Evolutionary conservation across 2,797 vertebrate species (phyloP).

Genomic region (Emydoidea blandingii): DNA sequence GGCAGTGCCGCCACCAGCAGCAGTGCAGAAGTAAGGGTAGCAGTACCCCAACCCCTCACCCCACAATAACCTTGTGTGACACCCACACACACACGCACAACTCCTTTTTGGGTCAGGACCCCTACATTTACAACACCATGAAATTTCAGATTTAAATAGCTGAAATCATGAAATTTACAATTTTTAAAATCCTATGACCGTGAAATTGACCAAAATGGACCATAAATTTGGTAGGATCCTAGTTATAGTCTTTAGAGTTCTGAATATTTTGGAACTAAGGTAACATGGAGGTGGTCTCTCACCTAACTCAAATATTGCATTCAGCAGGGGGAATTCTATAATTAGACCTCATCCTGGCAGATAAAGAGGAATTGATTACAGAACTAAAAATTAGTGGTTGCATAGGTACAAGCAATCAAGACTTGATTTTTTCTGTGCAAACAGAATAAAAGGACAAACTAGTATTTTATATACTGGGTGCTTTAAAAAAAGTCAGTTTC

Average conservation of each 20-base stretch:
- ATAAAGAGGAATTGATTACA: not conserved
- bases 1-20: too few relatives aligned
- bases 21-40: too few relatives aligned
- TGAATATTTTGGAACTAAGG: accelerated
- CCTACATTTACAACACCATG: too few relatives aligned
- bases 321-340: not conserved
- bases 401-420: not conserved
- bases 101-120: too few relatives aligned
- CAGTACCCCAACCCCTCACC: too few relatives aligned
- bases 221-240: too few relatives aligned
- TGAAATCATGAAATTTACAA: too few relatives aligned
- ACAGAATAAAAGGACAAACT: not conserved
- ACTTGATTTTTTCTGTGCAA: not conserved
- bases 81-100: too few relatives aligned
- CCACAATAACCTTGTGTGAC: too few relatives aligned
- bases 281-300: accelerated
- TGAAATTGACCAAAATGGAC: too few relatives aligned
- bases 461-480: accelerated
- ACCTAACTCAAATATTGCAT: not conserved
- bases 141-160: too few relatives aligned
- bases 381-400: not conserved
- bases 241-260: not conserved
- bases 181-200: too few relatives aligned
- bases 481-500: not conserved
- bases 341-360: not conserved